Conservation (phyloP, 2,797 vertebrate genomes). For the Cheracebus regulus region DNA sequence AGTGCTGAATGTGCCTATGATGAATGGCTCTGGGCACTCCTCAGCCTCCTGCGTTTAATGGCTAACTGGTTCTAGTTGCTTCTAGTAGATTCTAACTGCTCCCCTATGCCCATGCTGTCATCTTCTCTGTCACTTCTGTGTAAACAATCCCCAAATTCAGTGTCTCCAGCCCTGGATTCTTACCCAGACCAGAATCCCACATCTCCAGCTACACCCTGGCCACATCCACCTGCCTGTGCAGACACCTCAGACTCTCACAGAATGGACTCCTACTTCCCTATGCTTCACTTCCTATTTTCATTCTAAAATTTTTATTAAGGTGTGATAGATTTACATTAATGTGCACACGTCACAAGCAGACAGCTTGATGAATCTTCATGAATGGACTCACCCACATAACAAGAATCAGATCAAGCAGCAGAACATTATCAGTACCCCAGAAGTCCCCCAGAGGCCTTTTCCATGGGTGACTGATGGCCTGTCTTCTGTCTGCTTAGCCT, state of each 20-base stretch:
- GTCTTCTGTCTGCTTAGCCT: background rate
- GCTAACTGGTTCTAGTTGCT: background rate
- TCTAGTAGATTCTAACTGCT: background rate
- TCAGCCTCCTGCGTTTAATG: background rate
- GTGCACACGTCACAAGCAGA: background rate
- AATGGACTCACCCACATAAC: background rate
- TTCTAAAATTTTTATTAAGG: background rate
- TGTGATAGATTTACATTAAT: background rate
- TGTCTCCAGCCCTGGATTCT: background rate
- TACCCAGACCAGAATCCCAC: background rate
- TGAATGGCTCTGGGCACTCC: background rate
- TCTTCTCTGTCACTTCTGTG: background rate
- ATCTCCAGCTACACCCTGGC: background rate
- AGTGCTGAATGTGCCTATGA: no score
- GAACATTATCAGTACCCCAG: background rate
- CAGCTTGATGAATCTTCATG: background rate
- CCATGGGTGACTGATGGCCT: background rate
- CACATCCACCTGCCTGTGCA: background rate
- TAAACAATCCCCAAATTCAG: background rate
- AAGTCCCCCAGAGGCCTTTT: background rate
- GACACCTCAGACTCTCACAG: background rate
- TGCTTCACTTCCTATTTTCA: background rate
- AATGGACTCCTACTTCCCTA: background rate
- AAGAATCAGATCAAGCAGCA: background rate
- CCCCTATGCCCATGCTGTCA: accelerated